Conservation (phyloP, 1,140 invertebrate genomes). For the Penaeus indicus region DNA sequence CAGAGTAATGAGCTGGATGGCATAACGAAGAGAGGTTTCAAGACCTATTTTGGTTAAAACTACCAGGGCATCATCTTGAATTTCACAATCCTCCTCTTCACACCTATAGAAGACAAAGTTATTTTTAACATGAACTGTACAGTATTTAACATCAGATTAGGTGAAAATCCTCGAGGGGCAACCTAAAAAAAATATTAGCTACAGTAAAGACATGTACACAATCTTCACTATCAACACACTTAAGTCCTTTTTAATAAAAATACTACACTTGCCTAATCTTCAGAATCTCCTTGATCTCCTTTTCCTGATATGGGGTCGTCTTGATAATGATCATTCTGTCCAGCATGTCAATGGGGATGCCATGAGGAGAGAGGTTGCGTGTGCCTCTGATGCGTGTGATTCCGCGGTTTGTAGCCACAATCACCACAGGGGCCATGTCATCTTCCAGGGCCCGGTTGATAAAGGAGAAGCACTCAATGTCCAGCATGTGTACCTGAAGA, state of each 20-base stretch:
- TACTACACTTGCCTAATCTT: slow-evolving; percentile 80
- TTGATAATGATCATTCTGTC: slow-evolving; percentile 96
- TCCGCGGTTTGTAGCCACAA: slow-evolving; percentile 98
- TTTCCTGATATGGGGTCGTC: slow-evolving; percentile 89
- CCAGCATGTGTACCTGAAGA: slow-evolving; percentile 94
- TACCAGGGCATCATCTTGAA: slow-evolving; percentile 90
- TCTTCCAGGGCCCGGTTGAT: slow-evolving; percentile 96
- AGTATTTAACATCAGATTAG: too few species aligned
- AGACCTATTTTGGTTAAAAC: slow-evolving; percentile 93
- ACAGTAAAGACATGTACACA: too few species aligned
- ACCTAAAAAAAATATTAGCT: neutral
- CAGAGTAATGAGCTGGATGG: slow-evolving; percentile 98
- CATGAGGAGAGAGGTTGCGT: slow-evolving; percentile 93
- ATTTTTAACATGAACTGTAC: neutral
- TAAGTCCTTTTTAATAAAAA: neutral
- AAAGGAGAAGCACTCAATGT: slow-evolving; percentile 99
- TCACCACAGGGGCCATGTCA: slow-evolving; percentile 96
- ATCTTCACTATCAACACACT: too few species aligned
- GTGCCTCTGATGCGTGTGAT: slow-evolving; percentile 97
- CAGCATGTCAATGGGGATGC: slow-evolving; percentile 95
- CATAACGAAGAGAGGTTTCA: slow-evolving; percentile 92
- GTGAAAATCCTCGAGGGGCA: too few species aligned
- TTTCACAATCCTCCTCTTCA: slow-evolving; percentile 97
- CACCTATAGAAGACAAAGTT: slow-evolving; percentile 74
- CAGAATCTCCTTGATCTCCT: slow-evolving; percentile 92